Conservation (phyloP, 30 jellyfish, hydroid and myxozoan genomes). For the Cassiopea andromeda region DNA sequence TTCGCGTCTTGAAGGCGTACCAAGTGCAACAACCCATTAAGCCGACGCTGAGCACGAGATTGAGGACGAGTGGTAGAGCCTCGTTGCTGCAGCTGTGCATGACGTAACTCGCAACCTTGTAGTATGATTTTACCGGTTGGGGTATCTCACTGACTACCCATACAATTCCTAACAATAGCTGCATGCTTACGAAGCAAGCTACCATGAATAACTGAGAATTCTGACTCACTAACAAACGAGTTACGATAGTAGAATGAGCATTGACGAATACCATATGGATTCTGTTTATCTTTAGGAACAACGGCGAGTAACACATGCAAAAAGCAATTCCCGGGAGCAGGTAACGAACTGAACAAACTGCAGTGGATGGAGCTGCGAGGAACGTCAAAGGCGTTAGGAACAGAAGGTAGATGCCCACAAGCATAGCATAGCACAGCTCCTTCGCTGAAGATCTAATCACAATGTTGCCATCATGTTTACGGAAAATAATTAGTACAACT, state of each 20-base stretch:
- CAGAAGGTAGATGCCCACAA: conserved; percentile 71
- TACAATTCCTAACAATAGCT: conserved; percentile 67
- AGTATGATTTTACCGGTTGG: background rate
- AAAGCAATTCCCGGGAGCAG: conserved; percentile 85
- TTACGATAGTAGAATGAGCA: conserved; percentile 71
- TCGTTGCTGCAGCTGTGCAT: conserved; percentile 65
- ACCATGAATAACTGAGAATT: conserved; percentile 72
- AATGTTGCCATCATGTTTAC: conserved; percentile 43
- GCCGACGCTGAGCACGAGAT: conserved; percentile 75
- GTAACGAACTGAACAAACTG: conserved; percentile 61
- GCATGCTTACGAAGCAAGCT: conserved; percentile 70
- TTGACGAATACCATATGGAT: conserved; percentile 81
- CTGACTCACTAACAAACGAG: conserved; percentile 83
- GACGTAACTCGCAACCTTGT: conserved; percentile 35
- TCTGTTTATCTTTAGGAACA: conserved; percentile 84
- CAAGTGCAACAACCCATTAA: conserved; percentile 85
- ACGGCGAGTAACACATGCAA: conserved; percentile 82
- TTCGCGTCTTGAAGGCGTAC: conserved; percentile 88
- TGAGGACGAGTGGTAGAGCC: conserved; percentile 62
- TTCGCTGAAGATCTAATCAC: conserved; percentile 86
- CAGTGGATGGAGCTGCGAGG: conserved; percentile 51
- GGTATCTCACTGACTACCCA: conserved; percentile 74
- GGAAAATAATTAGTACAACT: conserved; percentile 40
- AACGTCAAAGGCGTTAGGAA: conserved; percentile 55
- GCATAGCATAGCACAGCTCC: conserved; percentile 71